These are phyloP conservation scores for Selenia dentaria DNA, from an alignment of 2,888 invertebrate genomes.

Conservation along the genomic window DNA sequence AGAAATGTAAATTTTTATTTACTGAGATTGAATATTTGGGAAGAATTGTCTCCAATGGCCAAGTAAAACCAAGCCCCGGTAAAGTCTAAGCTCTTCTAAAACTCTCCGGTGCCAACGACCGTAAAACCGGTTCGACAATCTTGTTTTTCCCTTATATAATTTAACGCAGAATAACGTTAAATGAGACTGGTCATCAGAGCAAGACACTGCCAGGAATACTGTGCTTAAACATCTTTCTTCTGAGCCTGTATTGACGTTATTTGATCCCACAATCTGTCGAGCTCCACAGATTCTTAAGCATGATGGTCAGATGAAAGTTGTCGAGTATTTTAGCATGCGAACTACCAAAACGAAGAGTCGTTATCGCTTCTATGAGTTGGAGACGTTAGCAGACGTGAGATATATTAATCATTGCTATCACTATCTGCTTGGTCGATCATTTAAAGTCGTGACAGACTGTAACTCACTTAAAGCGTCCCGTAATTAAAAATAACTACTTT, in stretches of 20 bases:
- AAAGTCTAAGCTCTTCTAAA: not conserved
- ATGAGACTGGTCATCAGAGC: not conserved
- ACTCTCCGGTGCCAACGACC: not conserved
- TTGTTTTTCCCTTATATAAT: not conserved
- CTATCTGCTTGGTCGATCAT: not conserved
- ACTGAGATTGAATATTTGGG: not conserved
- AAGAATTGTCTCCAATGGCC: not conserved
- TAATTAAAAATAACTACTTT: not conserved
- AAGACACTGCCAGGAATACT: not conserved
- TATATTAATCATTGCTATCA: not conserved
- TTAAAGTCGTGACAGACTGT: not conserved
- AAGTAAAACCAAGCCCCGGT: not conserved
- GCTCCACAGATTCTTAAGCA: not conserved
- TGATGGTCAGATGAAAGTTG: not conserved
- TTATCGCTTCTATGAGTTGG: not conserved
- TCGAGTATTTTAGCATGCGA: not conserved
- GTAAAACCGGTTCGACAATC: not conserved
- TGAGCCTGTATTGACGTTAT: not conserved
- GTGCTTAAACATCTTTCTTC: not conserved
- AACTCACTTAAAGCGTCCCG: not conserved
- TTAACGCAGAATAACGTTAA: not conserved
- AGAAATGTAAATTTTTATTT: not conserved
- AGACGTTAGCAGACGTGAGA: not conserved
- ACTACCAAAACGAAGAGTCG: not conserved
- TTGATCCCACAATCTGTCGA: not conserved